These are phyloP conservation scores for Hiodon alosoides DNA, from an alignment of 2,113 vertebrate genomes.

Conservation along the genomic window DNA sequence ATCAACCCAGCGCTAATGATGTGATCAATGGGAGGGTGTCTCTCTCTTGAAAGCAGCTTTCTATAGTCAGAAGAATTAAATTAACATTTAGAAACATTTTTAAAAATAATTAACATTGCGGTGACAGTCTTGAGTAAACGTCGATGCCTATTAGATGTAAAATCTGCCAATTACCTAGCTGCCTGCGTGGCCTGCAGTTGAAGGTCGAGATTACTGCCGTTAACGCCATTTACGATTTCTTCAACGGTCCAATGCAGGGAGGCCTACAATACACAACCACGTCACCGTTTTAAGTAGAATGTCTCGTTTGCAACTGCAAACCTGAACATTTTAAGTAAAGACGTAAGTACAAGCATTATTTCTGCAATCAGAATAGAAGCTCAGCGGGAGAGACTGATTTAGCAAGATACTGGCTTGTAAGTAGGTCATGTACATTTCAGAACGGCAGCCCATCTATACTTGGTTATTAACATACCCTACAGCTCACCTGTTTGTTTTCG, in stretches of 20 bases:
- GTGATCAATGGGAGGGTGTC: conserved; percentile 81
- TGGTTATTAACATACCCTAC: neutral
- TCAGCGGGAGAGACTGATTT: too few relatives aligned
- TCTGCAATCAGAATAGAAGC: too few relatives aligned
- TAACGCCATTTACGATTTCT: conserved; percentile 75
- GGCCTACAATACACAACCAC: conserved; percentile 48
- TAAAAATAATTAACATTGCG: neutral
- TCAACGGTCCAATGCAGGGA: conserved; percentile 77
- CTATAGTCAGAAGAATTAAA: conserved; percentile 46
- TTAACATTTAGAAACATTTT: neutral
- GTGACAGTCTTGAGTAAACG: neutral
- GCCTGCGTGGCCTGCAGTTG: conserved; percentile 84
- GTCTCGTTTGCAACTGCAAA: too few relatives aligned
- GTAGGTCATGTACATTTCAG: neutral
- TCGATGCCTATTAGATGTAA: neutral
- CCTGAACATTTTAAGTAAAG: too few relatives aligned
- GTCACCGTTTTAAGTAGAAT: too few relatives aligned
- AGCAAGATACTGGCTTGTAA: neutral
- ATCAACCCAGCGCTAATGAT: conserved; percentile 81
- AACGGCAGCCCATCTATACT: neutral
- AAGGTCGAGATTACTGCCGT: conserved; percentile 62
- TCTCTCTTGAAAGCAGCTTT: conserved; percentile 90
- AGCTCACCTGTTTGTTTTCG: conserved; percentile 67
- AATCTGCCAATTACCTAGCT: conserved; percentile 64
- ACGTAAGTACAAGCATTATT: too few relatives aligned